A percentile compares a stretch with the other conserved stretches of the same genome.
Conservation (phyloP, 1,140 invertebrate genomes). For the Mercenaria mercenaria region DNA sequence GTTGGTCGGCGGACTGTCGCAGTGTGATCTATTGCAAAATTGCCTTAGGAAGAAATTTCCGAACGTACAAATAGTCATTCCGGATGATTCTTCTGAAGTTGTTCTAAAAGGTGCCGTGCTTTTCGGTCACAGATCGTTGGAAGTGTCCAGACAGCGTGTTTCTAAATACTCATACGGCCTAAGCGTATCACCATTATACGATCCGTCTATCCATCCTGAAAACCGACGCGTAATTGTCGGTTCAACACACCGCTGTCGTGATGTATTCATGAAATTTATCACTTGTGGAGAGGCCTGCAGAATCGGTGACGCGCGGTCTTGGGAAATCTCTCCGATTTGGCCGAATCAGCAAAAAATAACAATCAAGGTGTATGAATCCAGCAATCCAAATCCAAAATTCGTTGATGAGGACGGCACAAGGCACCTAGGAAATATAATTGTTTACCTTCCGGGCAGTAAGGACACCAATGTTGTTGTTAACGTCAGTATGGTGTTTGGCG, state of each 20-base stretch:
- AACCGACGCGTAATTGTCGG: slow-evolving; percentile 5
- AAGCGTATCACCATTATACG: slow-evolving; percentile 18
- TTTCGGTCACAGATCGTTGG: slow-evolving; percentile 64
- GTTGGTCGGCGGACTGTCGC: slow-evolving; percentile 70
- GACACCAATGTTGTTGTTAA: background rate
- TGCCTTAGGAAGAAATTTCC: slow-evolving; percentile 46
- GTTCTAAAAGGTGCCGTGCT: slow-evolving; percentile 72
- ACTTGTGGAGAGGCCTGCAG: slow-evolving; percentile 45
- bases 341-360: slow-evolving; percentile 22
- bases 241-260: slow-evolving; percentile 27
- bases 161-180: slow-evolving; percentile 70
- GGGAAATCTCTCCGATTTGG: background rate
- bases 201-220: slow-evolving; percentile 20
- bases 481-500: slow-evolving; percentile 65
- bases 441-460: slow-evolving; percentile 19
- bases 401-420: background rate
- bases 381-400: background rate
- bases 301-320: slow-evolving; percentile 31
- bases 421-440: slow-evolving; percentile 37
- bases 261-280: slow-evolving; percentile 67
- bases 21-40: slow-evolving; percentile 57
- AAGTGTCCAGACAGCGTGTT: slow-evolving; percentile 13
- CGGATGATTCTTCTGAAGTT: slow-evolving; percentile 54
- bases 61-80: slow-evolving; percentile 51
- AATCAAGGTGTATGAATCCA: slow-evolving; percentile 22